phyloP scores from a whole-genome alignment of 2,797 vertebrate species.

The Nyctalus aviator region DNA sequence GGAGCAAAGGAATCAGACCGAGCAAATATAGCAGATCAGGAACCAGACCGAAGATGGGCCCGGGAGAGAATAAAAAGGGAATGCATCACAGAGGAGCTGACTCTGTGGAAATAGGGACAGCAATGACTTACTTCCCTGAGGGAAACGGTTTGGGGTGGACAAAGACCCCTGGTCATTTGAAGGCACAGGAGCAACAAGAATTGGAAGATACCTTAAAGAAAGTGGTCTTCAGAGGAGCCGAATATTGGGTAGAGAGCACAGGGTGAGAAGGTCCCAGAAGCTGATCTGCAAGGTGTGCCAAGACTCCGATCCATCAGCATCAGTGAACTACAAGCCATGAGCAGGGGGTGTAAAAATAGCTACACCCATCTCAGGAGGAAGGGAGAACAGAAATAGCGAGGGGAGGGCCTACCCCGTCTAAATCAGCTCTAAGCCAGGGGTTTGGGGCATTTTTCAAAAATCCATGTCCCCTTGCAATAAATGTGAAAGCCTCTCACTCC shows the following conservation, averaged over 20 bases:
- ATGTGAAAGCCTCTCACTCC: background rate
- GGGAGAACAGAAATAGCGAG: slow-evolving; percentile 10
- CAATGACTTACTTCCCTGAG: background rate
- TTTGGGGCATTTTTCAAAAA: background rate
- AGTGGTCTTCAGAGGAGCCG: background rate
- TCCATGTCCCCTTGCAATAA: background rate
- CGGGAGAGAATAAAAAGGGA: background rate
- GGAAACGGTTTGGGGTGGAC: background rate
- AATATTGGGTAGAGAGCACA: background rate
- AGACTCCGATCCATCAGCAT: slow-evolving; percentile 59
- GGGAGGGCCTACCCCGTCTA: background rate
- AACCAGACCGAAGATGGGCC: background rate
- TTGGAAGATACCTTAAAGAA: background rate
- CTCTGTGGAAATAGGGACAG: background rate
- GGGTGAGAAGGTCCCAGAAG: background rate
- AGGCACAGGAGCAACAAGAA: background rate
- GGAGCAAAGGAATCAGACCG: background rate
- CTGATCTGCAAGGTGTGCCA: background rate
- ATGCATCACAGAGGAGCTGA: background rate
- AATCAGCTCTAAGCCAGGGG: slow-evolving; percentile 23
- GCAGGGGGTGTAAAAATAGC: slow-evolving; percentile 60
- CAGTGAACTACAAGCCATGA: slow-evolving; percentile 67
- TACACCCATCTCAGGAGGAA: slow-evolving; percentile 64
- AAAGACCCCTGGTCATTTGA: background rate
- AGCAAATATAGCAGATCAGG: background rate